These are phyloP conservation scores for Mya arenaria DNA, from an alignment of 1,140 invertebrate species.

Conservation along the genomic window DNA sequence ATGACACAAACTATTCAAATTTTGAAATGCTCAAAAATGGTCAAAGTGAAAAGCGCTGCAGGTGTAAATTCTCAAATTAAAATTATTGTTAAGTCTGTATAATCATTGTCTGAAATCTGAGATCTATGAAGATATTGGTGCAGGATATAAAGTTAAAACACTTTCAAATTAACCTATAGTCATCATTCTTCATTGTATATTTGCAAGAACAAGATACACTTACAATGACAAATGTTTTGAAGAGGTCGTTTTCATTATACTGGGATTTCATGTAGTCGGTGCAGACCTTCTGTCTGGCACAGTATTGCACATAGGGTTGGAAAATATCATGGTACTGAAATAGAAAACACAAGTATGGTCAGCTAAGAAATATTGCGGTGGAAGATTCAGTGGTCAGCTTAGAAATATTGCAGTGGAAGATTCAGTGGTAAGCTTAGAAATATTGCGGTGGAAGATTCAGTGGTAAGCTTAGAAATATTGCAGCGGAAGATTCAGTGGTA, in stretches of 20 bases:
- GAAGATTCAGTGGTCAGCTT: too few relatives aligned
- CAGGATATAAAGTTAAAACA: too few relatives aligned
- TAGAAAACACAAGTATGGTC: constrained; percentile 50
- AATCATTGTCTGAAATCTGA: too few relatives aligned
- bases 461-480: too few relatives aligned
- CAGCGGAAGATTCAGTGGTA: too few relatives aligned
- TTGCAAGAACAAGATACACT: constrained; percentile 73
- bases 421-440: too few relatives aligned
- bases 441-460: too few relatives aligned
- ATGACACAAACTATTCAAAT: not conserved
- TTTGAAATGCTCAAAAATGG: not conserved
- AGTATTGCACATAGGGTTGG: constrained; percentile 91
- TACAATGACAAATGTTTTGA: constrained; percentile 93
- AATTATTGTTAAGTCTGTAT: not conserved
- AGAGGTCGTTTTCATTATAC: constrained; percentile 91
- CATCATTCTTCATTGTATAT: too few relatives aligned
- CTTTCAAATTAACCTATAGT: too few relatives aligned
- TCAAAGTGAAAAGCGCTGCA: not conserved
- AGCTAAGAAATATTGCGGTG: too few relatives aligned
- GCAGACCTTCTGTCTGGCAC: constrained; percentile 91
- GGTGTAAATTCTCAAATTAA: not conserved
- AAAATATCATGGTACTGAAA: constrained; percentile 88
- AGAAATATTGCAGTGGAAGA: too few relatives aligned
- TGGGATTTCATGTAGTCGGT: constrained; percentile 93
- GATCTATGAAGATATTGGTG: too few relatives aligned